These are phyloP conservation scores for Barnardius zonarius DNA, from an alignment of 2,113 vertebrate genomes.

Conservation along the genomic window DNA sequence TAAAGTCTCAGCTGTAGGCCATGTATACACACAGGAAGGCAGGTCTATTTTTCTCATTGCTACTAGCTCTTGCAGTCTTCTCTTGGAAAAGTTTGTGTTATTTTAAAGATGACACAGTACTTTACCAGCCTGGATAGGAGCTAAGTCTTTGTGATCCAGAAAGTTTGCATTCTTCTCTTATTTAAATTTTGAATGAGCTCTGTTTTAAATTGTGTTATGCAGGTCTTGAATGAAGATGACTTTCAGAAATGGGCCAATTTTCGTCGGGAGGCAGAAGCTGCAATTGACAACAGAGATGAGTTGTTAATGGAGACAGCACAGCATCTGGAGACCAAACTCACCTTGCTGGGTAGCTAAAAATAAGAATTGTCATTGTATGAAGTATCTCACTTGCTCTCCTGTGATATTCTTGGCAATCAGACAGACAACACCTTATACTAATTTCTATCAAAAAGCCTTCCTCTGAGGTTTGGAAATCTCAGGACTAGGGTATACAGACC, in stretches of 20 bases:
- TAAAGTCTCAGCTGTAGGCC: neutral
- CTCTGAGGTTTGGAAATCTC: neutral
- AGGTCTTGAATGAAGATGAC: conserved; percentile 83
- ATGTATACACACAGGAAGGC: neutral
- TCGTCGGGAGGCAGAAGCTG: conserved; percentile 82
- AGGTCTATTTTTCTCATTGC: neutral
- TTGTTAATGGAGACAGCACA: conserved; percentile 79
- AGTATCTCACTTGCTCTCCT: neutral
- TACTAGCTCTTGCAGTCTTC: neutral
- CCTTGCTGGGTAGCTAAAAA: conserved; percentile 81
- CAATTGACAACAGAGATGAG: conserved; percentile 82
- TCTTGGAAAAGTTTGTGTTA: neutral
- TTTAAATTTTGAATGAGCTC: neutral
- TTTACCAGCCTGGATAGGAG: neutral
- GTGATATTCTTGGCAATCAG: conserved; percentile 11
- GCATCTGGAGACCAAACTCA: conserved; percentile 81
- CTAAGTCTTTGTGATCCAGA: neutral
- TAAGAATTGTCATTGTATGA: neutral
- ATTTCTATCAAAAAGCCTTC: conserved; percentile 24
- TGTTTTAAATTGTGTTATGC: neutral
- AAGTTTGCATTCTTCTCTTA: neutral
- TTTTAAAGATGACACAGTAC: neutral
- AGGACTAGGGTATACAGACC: neutral
- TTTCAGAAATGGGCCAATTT: conserved; percentile 83
- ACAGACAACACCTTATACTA: neutral